Evolutionary conservation across 2,888 invertebrate genomes (phyloP), one percentile per base, ranked within the genome.

Genomic region (Melinaea marsaeus): DNA sequence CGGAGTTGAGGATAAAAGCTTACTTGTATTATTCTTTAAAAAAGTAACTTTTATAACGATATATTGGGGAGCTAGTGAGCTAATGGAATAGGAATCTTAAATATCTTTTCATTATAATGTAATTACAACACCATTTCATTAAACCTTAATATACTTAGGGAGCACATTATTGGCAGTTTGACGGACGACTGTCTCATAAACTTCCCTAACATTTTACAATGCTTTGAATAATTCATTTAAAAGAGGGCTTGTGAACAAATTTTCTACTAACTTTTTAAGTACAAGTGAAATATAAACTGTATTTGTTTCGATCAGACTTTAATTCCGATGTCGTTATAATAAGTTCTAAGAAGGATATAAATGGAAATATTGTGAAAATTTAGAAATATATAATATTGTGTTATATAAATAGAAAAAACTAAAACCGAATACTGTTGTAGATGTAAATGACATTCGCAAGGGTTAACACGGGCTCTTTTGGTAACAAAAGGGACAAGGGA

Each of bases 81-180:
- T 37, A 37, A 37, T 6, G 4, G 4, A 6, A 37, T 37, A 2
- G 7, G 37, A 37, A 37, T 6, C 37, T 4, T 37, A 37, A 37
- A 37, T 37, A 37, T 37, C 7, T 7, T 37, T 37, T 37, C 4
- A 7, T 37, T 37, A 48, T 13, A n/a, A 13, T 7, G 37, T 4
- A n/a, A 48, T 48, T 13, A 48, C 6, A 64, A 57, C 76, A 80
- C 79, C 78, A 78, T 74, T 73, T 70, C 69, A 73, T 75, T 45
- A 42, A 34, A 37, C 7, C 63, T 64, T 66, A 66, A 68, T 63
- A 68, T 66, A 64, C 2, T 37, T 7, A 60, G 22, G 22, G 42
- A 59, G 61, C 55, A 54, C 62, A 62, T 71, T 71, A 74, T 74
- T 74, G 73, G 69, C 74, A 71, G 66, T 66, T 69, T 69, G 72